Evolutionary conservation across 2,888 invertebrate genomes (phyloP), one percentile per base, ranked within the genome.

Genomic region (Scaptodrosophila latifasciaeformis): DNA sequence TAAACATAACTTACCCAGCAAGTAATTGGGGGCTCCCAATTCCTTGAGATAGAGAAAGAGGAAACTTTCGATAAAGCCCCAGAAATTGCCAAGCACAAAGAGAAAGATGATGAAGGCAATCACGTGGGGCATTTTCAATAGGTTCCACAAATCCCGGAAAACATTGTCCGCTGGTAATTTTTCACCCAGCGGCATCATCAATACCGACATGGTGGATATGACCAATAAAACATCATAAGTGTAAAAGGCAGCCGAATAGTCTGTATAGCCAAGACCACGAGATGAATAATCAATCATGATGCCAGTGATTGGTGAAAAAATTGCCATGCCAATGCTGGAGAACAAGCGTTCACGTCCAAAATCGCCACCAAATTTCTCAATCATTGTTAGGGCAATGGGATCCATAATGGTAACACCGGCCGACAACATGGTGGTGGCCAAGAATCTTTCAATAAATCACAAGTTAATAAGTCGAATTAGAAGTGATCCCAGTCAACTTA

Each of bases 61-160:
- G 84, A 94, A 96, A 47, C 93, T 94, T 85, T 96, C 96, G 51
- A 96, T 93, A 85, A 95, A 95, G 24, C 96, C 96, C 92, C 94
- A 95, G 83, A 94, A 91, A 79, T 94, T 93, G 55, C 96, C 96
- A 70, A 96, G 88, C 21, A 92, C 89, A 81, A 94, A 93, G 37
- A 96, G 88, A 84, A 95, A 93, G 72, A 93, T 87, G 79, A 96
- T 92, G 80, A 96, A 95, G 37, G 92, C 88, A 29, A 93, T 90
- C 39, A 96, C 92, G 72, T 93, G 92, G 0, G 93, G 92, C 89
- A 94, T 91, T 85, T 91, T 91, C 58, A 95, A 88, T 46, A 95
- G 90, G 78, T 91, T 91, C 59, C 91, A 88, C 70, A 95, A 87
- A 86, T 95, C 93, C 60, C 91, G 88, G 66, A 94, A 89, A 46